phyloP scores from a whole-genome alignment of 92 coral and sea anemone genomes.

The Umimayanthus chanpuru region DNA sequence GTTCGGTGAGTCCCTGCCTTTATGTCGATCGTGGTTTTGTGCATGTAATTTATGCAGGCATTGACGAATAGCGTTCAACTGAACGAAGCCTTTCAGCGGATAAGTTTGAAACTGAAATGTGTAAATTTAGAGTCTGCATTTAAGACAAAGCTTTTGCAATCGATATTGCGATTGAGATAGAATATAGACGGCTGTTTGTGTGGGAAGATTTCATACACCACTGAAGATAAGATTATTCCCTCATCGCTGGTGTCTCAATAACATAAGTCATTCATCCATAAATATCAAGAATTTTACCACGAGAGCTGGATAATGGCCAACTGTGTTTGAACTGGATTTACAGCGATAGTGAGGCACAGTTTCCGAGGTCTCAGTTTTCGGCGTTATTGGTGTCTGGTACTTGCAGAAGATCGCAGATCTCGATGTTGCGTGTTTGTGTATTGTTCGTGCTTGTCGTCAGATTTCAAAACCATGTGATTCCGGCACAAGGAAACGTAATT shows the following conservation, averaged over 20 bases:
- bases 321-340: background rate
- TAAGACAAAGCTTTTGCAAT: background rate
- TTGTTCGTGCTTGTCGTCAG: constrained; percentile 66
- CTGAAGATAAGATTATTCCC: constrained; percentile 20
- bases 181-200: constrained; percentile 17
- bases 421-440: constrained; percentile 47
- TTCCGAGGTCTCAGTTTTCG: background rate
- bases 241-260: constrained; percentile 40
- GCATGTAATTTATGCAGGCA: constrained; percentile 86
- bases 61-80: constrained; percentile 35
- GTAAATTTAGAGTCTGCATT: background rate
- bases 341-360: background rate
- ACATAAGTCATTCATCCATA: constrained; percentile 34
- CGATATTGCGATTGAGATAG: background rate
- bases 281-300: constrained; percentile 6
- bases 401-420: constrained; percentile 8
- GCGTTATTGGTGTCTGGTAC: constrained; percentile 24
- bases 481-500: constrained; percentile 59
- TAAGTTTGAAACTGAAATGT: too few relatives aligned
- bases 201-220: constrained; percentile 23
- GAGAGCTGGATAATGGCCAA: background rate
- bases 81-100: constrained; percentile 15
- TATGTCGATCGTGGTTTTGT: constrained; percentile 63
- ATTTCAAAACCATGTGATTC: constrained; percentile 82
- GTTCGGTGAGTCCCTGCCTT: constrained; percentile 85